Conservation (phyloP, 2,888 invertebrate genomes). For the Lottia gigantea region DNA sequence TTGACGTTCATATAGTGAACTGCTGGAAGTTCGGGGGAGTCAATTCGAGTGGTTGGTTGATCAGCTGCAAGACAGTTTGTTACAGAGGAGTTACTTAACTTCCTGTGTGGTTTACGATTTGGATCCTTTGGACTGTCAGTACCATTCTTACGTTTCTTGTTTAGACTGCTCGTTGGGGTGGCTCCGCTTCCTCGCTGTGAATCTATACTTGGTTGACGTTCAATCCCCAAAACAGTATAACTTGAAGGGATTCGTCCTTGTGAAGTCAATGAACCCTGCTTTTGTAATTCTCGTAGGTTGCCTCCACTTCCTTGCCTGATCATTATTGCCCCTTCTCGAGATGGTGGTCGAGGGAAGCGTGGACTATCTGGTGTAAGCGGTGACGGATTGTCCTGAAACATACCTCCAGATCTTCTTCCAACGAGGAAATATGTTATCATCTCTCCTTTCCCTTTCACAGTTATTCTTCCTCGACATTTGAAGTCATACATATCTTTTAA, state of each 20-base stretch:
- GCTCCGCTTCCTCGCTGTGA: slow-evolving; percentile 36
- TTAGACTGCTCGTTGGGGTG: slow-evolving; percentile 63
- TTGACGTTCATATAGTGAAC: slow-evolving; percentile 63
- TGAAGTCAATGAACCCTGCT: slow-evolving; percentile 39
- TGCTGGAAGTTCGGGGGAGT: slow-evolving; percentile 64
- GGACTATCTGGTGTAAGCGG: slow-evolving; percentile 32
- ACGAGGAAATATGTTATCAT: slow-evolving; percentile 91
- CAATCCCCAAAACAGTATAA: slow-evolving; percentile 33
- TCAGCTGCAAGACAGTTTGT: slow-evolving; percentile 51
- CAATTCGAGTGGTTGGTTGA: slow-evolving; percentile 39
- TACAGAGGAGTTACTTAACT: slow-evolving; percentile 48
- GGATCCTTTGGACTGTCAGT: slow-evolving; percentile 47
- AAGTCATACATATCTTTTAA: slow-evolving; percentile 71
- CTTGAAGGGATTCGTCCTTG: slow-evolving; percentile 29
- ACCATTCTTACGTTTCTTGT: slow-evolving; percentile 43
- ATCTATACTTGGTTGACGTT: slow-evolving; percentile 36
- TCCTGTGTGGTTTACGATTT: slow-evolving; percentile 44
- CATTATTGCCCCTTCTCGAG: slow-evolving; percentile 26
- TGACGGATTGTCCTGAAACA: slow-evolving; percentile 30
- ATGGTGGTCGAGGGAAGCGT: slow-evolving; percentile 30
- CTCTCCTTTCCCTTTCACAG: slow-evolving; percentile 91
- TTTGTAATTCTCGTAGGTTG: slow-evolving; percentile 29
- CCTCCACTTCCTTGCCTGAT: slow-evolving; percentile 31
- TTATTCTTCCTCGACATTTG: slow-evolving; percentile 73
- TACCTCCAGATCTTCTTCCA: slow-evolving; percentile 39